phyloP scores from a whole-genome alignment of 2,888 invertebrate species.

The Lissocephala sabroskyi region DNA sequence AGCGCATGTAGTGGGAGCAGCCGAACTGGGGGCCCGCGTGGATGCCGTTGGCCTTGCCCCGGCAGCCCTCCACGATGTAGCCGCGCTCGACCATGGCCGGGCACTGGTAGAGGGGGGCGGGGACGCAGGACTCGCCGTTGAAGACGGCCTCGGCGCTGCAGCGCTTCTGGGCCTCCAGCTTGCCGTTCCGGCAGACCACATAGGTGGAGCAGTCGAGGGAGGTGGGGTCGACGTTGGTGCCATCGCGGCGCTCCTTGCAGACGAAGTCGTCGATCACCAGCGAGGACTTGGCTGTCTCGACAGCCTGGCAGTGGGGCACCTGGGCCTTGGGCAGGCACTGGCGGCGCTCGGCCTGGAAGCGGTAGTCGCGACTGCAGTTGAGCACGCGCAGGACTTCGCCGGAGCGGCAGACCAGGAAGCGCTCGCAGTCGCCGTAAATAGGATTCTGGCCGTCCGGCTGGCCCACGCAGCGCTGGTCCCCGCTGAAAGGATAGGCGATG shows the following conservation, averaged over 20 bases:
- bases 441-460: conserved; percentile 59
- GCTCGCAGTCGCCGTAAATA: conserved; percentile 48
- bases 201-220: conserved; percentile 64
- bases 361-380: conserved; percentile 51
- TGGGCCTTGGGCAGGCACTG: conserved; percentile 46
- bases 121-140: conserved; percentile 65
- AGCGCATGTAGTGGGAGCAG: conserved; percentile 67
- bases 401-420: conserved; percentile 57
- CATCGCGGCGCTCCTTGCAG: conserved; percentile 54
- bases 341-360: conserved; percentile 46
- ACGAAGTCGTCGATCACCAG: conserved; percentile 17
- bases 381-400: conserved; percentile 56
- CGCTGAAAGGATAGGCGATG: conserved; percentile 53
- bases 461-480: conserved; percentile 51
- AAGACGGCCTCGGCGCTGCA: conserved; percentile 62
- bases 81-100: conserved; percentile 19
- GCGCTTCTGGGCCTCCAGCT: conserved; percentile 41
- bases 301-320: conserved; percentile 28
- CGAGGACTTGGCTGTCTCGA: not conserved
- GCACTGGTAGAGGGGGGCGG: conserved; percentile 48
- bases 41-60: conserved; percentile 74
- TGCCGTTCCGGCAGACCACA: conserved; percentile 58
- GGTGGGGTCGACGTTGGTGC: conserved; percentile 60
- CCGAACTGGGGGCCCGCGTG: conserved; percentile 59
- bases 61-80: conserved; percentile 64